Evolutionary conservation across 2,797 vertebrate genomes (phyloP).

Genomic region (Sus cebifrons): DNA sequence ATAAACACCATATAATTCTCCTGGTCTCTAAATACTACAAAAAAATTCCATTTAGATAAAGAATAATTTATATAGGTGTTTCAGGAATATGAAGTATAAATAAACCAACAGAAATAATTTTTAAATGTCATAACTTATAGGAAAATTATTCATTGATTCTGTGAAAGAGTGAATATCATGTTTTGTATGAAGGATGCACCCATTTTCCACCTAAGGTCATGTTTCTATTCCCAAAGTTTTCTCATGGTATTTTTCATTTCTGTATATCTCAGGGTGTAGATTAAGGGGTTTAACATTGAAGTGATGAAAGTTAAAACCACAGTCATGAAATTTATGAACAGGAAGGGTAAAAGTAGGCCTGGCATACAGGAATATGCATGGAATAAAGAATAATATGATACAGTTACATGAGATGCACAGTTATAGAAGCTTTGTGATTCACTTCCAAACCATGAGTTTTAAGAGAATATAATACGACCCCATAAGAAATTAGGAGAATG

Average conservation of each 20-base stretch:
- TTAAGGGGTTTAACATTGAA: constrained; percentile 66
- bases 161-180: neutral
- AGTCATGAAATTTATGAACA: constrained; percentile 64
- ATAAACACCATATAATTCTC: neutral
- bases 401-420: constrained; percentile 69
- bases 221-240: neutral
- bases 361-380: constrained; percentile 67
- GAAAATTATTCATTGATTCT: neutral
- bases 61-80: neutral
- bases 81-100: neutral
- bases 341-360: constrained; percentile 57
- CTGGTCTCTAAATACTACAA: neutral
- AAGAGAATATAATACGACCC: constrained; percentile 55
- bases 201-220: neutral
- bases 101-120: neutral
- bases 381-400: constrained; percentile 72
- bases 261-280: constrained; percentile 44
- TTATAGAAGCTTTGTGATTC: constrained; percentile 78
- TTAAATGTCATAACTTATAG: neutral
- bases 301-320: constrained; percentile 67
- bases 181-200: neutral
- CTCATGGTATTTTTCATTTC: constrained; percentile 71
- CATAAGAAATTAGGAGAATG: constrained; percentile 65
- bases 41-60: neutral
- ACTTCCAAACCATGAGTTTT: constrained; percentile 63